phyloP scores from a whole-genome alignment of 2,888 invertebrate species.

The Sericinus montela region DNA sequence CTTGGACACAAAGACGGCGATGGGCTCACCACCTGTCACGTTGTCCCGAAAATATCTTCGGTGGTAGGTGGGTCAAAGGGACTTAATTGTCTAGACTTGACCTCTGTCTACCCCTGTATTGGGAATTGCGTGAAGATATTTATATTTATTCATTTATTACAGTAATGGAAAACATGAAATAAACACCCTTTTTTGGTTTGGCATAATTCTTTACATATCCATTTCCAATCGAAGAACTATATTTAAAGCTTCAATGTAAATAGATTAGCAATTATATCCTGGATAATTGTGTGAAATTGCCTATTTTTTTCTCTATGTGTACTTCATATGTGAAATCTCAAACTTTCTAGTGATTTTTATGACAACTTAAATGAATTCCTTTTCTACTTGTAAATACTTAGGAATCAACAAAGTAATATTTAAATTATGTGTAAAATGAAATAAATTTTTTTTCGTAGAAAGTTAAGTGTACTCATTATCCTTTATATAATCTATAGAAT shows the following conservation, averaged over 20 bases:
- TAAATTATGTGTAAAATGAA: constrained; percentile 71
- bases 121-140: too few species aligned
- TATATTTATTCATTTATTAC: too few species aligned
- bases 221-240: background rate
- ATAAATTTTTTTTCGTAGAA: constrained; percentile 75
- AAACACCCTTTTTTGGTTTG: too few species aligned
- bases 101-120: too few species aligned
- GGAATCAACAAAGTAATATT: constrained; percentile 50
- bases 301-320: background rate
- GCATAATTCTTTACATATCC: constrained; percentile 6
- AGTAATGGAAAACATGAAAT: too few species aligned
- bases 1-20: too few species aligned
- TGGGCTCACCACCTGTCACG: too few species aligned
- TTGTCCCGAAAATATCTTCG: too few species aligned
- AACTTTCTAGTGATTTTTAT: constrained; percentile 34
- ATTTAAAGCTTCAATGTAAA: constrained; percentile 7
- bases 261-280: constrained; percentile 5
- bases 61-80: too few species aligned
- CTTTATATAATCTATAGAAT: background rate
- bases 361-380: constrained; percentile 36
- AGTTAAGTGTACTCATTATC: constrained; percentile 30
- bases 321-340: constrained; percentile 43
- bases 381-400: constrained; percentile 60
- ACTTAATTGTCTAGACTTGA: too few species aligned
- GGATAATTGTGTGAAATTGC: background rate